These are phyloP conservation scores for Caenorhabditis sp. DNA, from an alignment of 2,888 invertebrate genomes.

Conservation along the genomic window DNA sequence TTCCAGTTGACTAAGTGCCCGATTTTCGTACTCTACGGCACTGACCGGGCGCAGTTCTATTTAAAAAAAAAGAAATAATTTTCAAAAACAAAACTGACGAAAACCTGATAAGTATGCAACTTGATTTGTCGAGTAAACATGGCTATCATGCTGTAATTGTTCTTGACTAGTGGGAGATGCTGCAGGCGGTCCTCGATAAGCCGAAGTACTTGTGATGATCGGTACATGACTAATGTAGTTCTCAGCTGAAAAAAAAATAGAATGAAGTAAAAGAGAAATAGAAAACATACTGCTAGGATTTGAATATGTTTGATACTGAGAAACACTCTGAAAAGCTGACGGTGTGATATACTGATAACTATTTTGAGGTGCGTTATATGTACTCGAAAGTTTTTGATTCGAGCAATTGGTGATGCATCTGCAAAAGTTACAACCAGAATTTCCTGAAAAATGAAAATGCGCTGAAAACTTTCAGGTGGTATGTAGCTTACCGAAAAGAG, in stretches of 20 bases:
- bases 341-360: neutral
- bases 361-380: neutral
- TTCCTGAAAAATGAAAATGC: slow-evolving; percentile 11
- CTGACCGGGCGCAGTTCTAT: too few relatives aligned
- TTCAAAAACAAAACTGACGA: too few relatives aligned
- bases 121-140: slow-evolving; percentile 35
- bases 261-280: too few relatives aligned
- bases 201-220: neutral
- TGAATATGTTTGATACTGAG: too few relatives aligned
- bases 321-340: too few relatives aligned
- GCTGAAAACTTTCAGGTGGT: neutral
- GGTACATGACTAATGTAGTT: neutral
- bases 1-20: slow-evolving; percentile 37
- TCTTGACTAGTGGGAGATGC: slow-evolving; percentile 20
- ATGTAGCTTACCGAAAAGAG: slow-evolving; percentile 31
- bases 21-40: neutral
- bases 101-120: too few relatives aligned
- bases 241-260: too few relatives aligned
- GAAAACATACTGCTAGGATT: too few relatives aligned
- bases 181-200: slow-evolving; percentile 34
- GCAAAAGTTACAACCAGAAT: slow-evolving; percentile 43
- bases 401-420: slow-evolving; percentile 7
- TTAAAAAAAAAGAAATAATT: too few relatives aligned
- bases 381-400: neutral
- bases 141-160: slow-evolving; percentile 17